These are phyloP conservation scores for Drosophila buzzatii DNA, from an alignment of 2,888 invertebrate genomes.

Conservation along the genomic window DNA sequence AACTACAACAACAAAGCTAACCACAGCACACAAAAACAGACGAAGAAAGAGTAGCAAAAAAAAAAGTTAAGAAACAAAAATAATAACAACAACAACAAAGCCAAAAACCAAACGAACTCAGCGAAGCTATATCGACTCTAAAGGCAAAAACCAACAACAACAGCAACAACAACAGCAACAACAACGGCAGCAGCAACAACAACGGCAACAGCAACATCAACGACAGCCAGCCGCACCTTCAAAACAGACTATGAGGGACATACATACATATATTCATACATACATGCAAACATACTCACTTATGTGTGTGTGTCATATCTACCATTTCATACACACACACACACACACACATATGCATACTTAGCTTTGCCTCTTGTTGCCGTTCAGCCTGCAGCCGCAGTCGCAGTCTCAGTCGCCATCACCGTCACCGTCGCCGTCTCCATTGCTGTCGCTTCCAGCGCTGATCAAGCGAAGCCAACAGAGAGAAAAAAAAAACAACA, in stretches of 20 bases:
- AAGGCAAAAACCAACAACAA: conserved; percentile 47
- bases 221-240: conserved; percentile 71
- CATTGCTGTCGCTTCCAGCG: conserved; percentile 27
- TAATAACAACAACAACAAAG: conserved; percentile 21
- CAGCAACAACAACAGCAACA: conserved; percentile 25
- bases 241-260: conserved; percentile 39
- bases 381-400: conserved; percentile 15
- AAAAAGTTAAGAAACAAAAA: conserved; percentile 40
- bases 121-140: conserved; percentile 63
- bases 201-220: not conserved
- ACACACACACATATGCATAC: not conserved
- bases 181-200: conserved; percentile 35
- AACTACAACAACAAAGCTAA: conserved; percentile 42
- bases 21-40: conserved; percentile 59
- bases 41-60: conserved; percentile 59
- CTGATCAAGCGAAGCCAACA: conserved; percentile 54
- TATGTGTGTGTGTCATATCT: conserved; percentile 25
- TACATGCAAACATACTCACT: conserved; percentile 15
- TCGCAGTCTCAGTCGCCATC: not conserved
- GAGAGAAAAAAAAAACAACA: conserved; percentile 17
- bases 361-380: conserved; percentile 45
- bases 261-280: conserved; percentile 3
- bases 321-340: conserved; percentile 35
- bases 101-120: conserved; percentile 60
- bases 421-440: conserved; percentile 8